phyloP scores from a whole-genome alignment of 2,113 vertebrate genomes.

The Ursus arctos region DNA sequence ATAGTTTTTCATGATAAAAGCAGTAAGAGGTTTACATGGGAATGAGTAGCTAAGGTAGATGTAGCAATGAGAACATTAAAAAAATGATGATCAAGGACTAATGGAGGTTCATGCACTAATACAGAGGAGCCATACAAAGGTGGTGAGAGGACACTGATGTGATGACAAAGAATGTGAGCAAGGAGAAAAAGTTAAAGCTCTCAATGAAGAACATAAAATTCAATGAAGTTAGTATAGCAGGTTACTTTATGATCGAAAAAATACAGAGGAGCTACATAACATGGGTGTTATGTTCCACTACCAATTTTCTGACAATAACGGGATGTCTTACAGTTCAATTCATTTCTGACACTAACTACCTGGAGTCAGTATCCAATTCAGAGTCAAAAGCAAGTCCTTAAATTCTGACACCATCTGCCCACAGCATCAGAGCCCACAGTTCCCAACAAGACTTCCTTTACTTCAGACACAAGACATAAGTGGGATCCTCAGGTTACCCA shows the following conservation, averaged over 20 bases:
- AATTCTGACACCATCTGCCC: background rate
- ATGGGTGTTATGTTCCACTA: background rate
- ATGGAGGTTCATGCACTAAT: background rate
- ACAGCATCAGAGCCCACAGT: background rate
- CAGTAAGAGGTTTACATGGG: background rate
- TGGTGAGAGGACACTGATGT: background rate
- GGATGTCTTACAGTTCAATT: background rate
- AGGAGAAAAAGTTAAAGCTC: background rate
- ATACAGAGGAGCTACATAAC: background rate
- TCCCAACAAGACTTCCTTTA: background rate
- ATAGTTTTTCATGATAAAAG: background rate
- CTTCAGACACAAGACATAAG: background rate
- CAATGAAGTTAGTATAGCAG: background rate
- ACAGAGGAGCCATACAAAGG: background rate
- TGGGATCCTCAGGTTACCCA: background rate
- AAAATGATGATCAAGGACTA: background rate
- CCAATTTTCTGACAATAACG: background rate
- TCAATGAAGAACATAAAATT: background rate
- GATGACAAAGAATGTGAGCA: background rate
- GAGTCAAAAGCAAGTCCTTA: background rate
- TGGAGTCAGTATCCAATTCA: background rate
- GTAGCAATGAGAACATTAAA: background rate
- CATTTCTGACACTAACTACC: background rate
- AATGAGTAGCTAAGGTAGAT: background rate
- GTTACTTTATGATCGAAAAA: background rate